Percentiles rank a stretch among this genome's conserved stretches.
phyloP scores from a whole-genome alignment of 2,113 vertebrate genomes.

The Vicugna pacos region DNA sequence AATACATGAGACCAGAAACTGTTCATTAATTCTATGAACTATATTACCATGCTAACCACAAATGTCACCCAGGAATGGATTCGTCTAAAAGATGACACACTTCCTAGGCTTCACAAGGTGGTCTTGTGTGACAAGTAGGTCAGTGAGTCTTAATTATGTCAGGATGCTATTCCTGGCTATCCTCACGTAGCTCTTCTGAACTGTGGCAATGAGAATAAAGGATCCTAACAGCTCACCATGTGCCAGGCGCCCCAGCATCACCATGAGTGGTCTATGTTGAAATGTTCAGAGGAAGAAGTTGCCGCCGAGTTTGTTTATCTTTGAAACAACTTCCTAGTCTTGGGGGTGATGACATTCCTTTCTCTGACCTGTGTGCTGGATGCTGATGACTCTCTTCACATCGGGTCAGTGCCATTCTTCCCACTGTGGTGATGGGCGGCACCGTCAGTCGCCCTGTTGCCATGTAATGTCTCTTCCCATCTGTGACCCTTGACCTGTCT shows the following conservation, averaged over 20 bases:
- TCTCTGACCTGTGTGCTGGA: background rate
- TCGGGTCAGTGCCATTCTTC: background rate
- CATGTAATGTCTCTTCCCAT: background rate
- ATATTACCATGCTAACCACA: background rate
- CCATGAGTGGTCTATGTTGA: background rate
- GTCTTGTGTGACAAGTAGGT: background rate
- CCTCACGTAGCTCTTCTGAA: background rate
- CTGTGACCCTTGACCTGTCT: background rate
- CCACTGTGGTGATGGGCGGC: background rate
- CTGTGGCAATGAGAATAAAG: background rate
- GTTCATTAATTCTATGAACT: background rate
- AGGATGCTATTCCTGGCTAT: background rate
- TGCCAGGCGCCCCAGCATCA: background rate
- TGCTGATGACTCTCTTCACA: background rate
- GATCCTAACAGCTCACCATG: background rate
- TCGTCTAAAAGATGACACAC: background rate
- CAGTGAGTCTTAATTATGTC: background rate
- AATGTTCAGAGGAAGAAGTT: background rate
- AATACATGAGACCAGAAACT: background rate
- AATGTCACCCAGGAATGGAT: background rate
- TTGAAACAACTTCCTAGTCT: background rate
- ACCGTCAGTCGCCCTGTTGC: background rate
- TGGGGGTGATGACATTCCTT: too few relatives aligned
- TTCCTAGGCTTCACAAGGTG: background rate
- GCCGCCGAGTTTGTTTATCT: background rate